Evolutionary conservation across 2,113 vertebrate species (phyloP), one percentile per base, ranked within the genome.

Genomic region (Myotis lucifugus): DNA sequence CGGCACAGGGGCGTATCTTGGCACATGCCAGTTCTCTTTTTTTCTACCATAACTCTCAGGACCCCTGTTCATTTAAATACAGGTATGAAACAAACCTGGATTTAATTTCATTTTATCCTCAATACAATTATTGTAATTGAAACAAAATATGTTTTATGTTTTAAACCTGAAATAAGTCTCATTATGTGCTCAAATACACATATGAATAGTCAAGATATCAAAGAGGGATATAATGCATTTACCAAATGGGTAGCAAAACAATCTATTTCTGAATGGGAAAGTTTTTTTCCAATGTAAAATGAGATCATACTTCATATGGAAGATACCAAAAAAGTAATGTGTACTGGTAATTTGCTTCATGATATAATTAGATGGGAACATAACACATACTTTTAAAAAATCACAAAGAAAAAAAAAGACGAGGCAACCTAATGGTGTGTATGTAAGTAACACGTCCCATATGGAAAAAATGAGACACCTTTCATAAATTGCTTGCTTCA

Each of bases 381-480:
- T 76, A 93, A 70, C 73, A 82, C 54, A 83, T 13, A 37, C 15
- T 78, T 86, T 88, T 54, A 6, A 88, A 85, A 77, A 95, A 73
- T 94, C 92, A 95, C 88, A 86, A 83, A 96, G 88, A 82, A 74
- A 78, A 88, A 56, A 56, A 95, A 88, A 88, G 85, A 96, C 0
- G 54, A 93, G 82, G 95, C 70, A 86, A 96, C 93, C 83, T 92
- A 90, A 92, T 67, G 85, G 81, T 85, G 69, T 85, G 52, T 86
- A 83, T 72, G 59, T 69, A 95, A 83, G 73, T 79, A 94, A 90
- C 73, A 92, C 2, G 34, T 95, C 90, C 81, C 95, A 85, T 81
- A 89, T 94, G 97, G 95, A 95, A 97, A 96, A 97, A 94, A 79
- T 64, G 88, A 96, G 90, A 93, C 88, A 83, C 78, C 90, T 96